Conservation (phyloP, 2,797 vertebrate species). For the Hoplostethus atlanticus region DNA sequence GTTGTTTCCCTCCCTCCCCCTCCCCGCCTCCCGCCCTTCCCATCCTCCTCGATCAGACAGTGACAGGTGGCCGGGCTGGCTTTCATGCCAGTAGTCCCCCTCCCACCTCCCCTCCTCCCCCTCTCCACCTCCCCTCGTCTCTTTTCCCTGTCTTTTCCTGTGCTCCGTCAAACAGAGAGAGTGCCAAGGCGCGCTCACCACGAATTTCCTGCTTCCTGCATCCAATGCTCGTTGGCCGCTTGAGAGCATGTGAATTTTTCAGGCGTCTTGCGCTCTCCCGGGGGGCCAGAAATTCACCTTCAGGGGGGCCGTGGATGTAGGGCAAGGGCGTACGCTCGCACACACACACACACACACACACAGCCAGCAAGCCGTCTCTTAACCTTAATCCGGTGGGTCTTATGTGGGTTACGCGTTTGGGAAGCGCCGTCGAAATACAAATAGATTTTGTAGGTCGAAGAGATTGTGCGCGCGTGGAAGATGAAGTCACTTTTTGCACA, state of each 20-base stretch:
- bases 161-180: slow-evolving; percentile 51
- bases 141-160: slow-evolving; percentile 48
- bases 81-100: slow-evolving; percentile 38
- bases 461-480: too few species aligned
- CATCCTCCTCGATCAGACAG: slow-evolving; percentile 52
- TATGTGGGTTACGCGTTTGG: slow-evolving; percentile 16
- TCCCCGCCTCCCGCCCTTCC: neutral
- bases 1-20: slow-evolving; percentile 38
- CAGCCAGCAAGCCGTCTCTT: slow-evolving; percentile 26
- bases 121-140: neutral
- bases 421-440: slow-evolving; percentile 25
- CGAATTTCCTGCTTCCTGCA: slow-evolving; percentile 71
- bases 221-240: slow-evolving; percentile 55
- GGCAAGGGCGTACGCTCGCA: slow-evolving; percentile 44
- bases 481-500: neutral
- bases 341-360: slow-evolving; percentile 3
- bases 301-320: slow-evolving; percentile 58
- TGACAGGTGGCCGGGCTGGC: slow-evolving; percentile 72
- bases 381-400: slow-evolving; percentile 36
- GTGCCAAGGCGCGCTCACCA: slow-evolving; percentile 60
- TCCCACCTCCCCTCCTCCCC: slow-evolving; percentile 9
- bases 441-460: slow-evolving; percentile 15
- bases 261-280: slow-evolving; percentile 66
- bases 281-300: slow-evolving; percentile 66
- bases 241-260: slow-evolving; percentile 72